Conservation (phyloP, 2,888 invertebrate species). For the Enoplolaimus lenunculus region DNA sequence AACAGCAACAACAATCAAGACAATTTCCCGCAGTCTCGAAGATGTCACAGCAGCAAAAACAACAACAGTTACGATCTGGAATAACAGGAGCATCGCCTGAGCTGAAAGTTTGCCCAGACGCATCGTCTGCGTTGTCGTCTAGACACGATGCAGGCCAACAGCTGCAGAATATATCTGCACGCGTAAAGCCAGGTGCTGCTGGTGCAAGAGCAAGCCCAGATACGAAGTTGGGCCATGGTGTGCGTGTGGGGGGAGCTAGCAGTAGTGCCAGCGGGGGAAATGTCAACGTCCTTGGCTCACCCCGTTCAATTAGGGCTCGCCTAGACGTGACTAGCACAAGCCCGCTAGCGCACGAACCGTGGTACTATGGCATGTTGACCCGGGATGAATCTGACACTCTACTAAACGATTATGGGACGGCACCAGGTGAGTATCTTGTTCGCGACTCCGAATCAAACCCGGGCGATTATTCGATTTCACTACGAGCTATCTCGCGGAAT, state of each 20-base stretch:
- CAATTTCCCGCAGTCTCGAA: no score
- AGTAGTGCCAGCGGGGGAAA: no score
- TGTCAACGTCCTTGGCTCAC: not conserved
- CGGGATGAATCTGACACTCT: conserved; percentile 89
- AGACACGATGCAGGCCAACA: conserved; percentile 16
- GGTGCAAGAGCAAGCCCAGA: no score
- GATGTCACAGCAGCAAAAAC: not conserved
- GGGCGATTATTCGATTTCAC: conserved; percentile 92
- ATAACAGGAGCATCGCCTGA: not conserved
- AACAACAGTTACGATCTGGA: not conserved
- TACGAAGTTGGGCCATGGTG: not conserved
- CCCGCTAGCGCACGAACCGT: conserved; percentile 48
- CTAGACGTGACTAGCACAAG: conserved; percentile 15
- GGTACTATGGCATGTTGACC: conserved; percentile 94
- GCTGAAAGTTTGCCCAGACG: not conserved
- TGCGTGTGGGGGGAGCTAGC: not conserved
- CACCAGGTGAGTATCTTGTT: conserved; percentile 95
- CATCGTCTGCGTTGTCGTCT: not conserved
- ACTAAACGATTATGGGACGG: conserved; percentile 74
- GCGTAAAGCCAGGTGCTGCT: not conserved
- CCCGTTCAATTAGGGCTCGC: conserved; percentile 24
- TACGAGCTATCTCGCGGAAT: conserved; percentile 92
- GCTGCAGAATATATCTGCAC: not conserved
- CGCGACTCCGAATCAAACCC: conserved; percentile 96
- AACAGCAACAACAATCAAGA: not conserved